Conservation (phyloP, 2,797 vertebrate genomes). For the Erithacus rubecula region DNA sequence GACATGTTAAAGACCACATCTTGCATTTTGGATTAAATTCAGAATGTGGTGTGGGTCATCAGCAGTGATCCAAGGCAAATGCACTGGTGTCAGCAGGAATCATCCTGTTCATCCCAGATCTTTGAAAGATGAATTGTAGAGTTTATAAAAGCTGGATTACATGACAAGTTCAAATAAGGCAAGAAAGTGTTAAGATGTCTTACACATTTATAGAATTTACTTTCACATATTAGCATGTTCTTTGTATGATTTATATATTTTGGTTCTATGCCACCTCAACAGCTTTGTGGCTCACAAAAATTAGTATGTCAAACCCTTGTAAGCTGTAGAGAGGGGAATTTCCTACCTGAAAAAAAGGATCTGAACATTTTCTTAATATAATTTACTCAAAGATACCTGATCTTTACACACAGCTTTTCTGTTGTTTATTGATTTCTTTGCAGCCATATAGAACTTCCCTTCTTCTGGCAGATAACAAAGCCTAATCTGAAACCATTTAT, state of each 20-base stretch:
- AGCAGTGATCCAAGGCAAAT: not conserved
- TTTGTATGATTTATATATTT: not conserved
- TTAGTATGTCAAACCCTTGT: not conserved
- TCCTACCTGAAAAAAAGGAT: not conserved
- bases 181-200: not conserved
- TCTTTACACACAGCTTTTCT: not conserved
- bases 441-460: constrained; percentile 88
- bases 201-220: not conserved
- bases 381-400: not conserved
- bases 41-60: not conserved
- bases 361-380: not conserved
- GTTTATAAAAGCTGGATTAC: not conserved
- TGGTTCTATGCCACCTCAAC: not conserved
- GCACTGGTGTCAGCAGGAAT: not conserved
- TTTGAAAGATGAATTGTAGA: not conserved
- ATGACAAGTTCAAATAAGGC: not conserved
- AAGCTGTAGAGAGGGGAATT: not conserved
- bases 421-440: not conserved
- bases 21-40: constrained; percentile 8
- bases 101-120: not conserved
- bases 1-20: not conserved
- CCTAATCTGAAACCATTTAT: constrained; percentile 79
- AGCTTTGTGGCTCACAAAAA: not conserved
- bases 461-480: constrained; percentile 88
- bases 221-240: not conserved